Conservation (phyloP, 1,140 invertebrate species). For the Rhizoglyphus robini region DNA sequence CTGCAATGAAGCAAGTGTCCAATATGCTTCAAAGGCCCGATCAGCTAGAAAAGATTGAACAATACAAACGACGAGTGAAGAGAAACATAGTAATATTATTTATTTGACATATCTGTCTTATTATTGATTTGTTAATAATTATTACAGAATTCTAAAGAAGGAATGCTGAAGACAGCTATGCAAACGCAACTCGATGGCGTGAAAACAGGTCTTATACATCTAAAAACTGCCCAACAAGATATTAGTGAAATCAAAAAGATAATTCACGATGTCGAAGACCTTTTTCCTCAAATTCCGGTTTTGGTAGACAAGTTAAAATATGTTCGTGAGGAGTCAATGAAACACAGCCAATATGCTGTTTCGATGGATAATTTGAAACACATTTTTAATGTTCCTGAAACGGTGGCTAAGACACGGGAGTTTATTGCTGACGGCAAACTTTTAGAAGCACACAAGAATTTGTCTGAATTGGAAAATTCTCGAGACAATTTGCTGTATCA, state of each 20-base stretch:
- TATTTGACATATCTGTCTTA: not conserved
- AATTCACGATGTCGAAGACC: slow-evolving; percentile 45
- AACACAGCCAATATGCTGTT: slow-evolving; percentile 79
- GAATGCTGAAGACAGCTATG: slow-evolving; percentile 93
- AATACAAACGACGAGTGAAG: slow-evolving; percentile 52
- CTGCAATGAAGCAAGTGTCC: slow-evolving; percentile 75
- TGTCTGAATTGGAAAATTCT: slow-evolving; percentile 90
- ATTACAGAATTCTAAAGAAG: slow-evolving; percentile 75
- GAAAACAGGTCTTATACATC: slow-evolving; percentile 73
- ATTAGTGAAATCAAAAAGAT: slow-evolving; percentile 54
- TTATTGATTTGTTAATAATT: slow-evolving; percentile 8
- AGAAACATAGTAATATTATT: slow-evolving; percentile 39
- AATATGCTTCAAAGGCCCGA: slow-evolving; percentile 87
- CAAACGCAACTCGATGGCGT: slow-evolving; percentile 96
- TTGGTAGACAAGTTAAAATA: slow-evolving; percentile 62
- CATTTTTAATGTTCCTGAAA: slow-evolving; percentile 93
- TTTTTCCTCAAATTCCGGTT: slow-evolving; percentile 49
- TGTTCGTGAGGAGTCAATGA: slow-evolving; percentile 79
- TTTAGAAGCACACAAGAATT: slow-evolving; percentile 72
- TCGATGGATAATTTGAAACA: slow-evolving; percentile 96
- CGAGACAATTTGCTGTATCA: slow-evolving; percentile 89
- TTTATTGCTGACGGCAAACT: slow-evolving; percentile 90
- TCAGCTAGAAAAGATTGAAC: slow-evolving; percentile 82
- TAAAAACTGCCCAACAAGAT: slow-evolving; percentile 66
- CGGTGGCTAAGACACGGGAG: slow-evolving; percentile 81